Evolutionary conservation across 2,797 vertebrate species (phyloP).

Genomic region (Micrastur ruficollis): DNA sequence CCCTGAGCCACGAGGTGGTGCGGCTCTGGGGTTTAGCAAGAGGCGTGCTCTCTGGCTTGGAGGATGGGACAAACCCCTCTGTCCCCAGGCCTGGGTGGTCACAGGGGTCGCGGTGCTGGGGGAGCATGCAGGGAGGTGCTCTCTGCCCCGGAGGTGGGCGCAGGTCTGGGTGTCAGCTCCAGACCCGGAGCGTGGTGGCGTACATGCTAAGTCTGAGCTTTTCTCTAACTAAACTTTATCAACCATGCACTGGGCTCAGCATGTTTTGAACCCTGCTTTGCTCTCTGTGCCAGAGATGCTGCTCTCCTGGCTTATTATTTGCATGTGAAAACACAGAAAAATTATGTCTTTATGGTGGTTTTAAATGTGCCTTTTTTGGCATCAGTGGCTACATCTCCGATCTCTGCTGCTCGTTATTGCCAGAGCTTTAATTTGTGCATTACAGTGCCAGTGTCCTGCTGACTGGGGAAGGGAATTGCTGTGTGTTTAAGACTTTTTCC

Average conservation of each 20-base stretch:
- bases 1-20: fast-evolving
- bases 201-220: fast-evolving
- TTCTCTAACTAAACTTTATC: fast-evolving
- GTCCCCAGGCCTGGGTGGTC: neutral
- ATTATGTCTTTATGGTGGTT: neutral
- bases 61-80: neutral
- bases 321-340: neutral
- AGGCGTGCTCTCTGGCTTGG: neutral
- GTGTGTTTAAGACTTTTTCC: neutral
- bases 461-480: neutral
- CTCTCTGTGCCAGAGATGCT: neutral
- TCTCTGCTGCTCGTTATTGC: neutral
- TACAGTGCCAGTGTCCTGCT: neutral
- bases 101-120: neutral
- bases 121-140: neutral
- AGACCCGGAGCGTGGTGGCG: fast-evolving
- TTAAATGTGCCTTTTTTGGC: neutral
- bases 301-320: neutral
- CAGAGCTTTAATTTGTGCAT: neutral
- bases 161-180: fast-evolving
- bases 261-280: neutral
- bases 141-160: no score
- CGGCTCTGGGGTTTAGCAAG: neutral
- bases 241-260: neutral
- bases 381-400: neutral